Conservation (phyloP, 2,888 invertebrate species). For the Unio delphinus region DNA sequence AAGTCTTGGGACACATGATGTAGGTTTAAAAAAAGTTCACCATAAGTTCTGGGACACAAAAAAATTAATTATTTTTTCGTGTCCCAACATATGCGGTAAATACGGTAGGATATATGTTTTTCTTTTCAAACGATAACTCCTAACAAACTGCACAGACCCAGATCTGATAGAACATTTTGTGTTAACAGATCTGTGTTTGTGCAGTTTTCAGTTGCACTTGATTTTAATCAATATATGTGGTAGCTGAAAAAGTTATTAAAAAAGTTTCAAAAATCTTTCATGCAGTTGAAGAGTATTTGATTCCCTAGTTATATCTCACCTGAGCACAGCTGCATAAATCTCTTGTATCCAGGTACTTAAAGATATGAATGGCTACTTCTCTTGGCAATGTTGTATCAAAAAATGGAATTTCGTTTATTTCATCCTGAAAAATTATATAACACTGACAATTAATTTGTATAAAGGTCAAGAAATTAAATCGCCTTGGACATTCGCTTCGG, state of each 20-base stretch:
- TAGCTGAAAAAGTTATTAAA: neutral
- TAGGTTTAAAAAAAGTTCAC: too few relatives aligned
- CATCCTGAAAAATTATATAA: slow-evolving; percentile 49
- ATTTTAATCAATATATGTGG: neutral
- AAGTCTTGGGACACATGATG: too few relatives aligned
- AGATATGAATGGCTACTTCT: slow-evolving; percentile 68
- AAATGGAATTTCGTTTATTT: slow-evolving; percentile 67
- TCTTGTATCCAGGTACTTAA: slow-evolving; percentile 53
- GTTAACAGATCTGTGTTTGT: too few relatives aligned
- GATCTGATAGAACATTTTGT: too few relatives aligned
- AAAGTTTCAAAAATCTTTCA: neutral
- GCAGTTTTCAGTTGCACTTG: too few relatives aligned
- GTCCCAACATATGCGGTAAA: too few relatives aligned
- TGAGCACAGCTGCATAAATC: slow-evolving; percentile 67
- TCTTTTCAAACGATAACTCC: too few relatives aligned
- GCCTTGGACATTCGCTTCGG: too few relatives aligned
- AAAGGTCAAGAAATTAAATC: neutral
- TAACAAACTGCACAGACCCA: too few relatives aligned
- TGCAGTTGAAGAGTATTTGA: neutral
- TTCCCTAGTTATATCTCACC: slow-evolving; percentile 32
- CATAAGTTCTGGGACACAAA: too few relatives aligned
- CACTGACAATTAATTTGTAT: neutral
- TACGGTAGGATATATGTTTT: too few relatives aligned
- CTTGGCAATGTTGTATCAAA: slow-evolving; percentile 65
- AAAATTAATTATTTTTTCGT: too few relatives aligned